Evolutionary conservation across 2,797 vertebrate species (phyloP), one percentile per base, ranked within the genome.

Genomic region (Clarias fuscus): DNA sequence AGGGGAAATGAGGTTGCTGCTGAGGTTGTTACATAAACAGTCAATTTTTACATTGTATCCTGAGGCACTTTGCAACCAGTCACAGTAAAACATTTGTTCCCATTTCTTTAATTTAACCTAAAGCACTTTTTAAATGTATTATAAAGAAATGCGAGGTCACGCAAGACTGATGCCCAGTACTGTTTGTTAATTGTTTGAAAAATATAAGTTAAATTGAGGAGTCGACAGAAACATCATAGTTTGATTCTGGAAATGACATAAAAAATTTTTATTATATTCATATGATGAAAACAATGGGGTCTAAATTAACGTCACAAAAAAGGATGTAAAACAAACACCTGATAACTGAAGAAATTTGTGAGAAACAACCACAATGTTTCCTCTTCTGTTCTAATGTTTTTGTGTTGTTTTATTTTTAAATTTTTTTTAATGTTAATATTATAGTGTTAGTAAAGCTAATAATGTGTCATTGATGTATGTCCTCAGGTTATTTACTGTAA

Each of bases 401-500:
- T 64, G 8, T 64, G 62, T 4, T 6, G 17, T 61, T 20, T 22
- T 1, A 61, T 7, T 20, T 15, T n/a, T n/a, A n/a, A n/a, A 7
- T 7, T 78, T 37, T 10, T 10, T 64, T 64, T 70, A 3, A 4
- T 53, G 10, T 7, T 65, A 43, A 68, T 68, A 11, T 14, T 24
- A 4, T 56, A 11, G 14, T 18, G 1, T 11, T 77, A 27, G 14
- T 14, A 14, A 15, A 27, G n/a, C 14, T 56, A 76, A 78, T 78
- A 61, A 78, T 37, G 27, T 62, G 58, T 62, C 30, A 2, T 24
- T 17, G 20, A 2, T 59, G 27, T 18, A 17, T 87, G 14, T 91
- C 87, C 70, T 78, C 89, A 99, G 98, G 98, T 98, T 88, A 97
- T 98, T 84, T 99, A 99, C 88, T 99, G 98, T n/a, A 93, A 94